Conservation (phyloP, 2,113 vertebrate species). For the Cynoglossus semilaevis region DNA sequence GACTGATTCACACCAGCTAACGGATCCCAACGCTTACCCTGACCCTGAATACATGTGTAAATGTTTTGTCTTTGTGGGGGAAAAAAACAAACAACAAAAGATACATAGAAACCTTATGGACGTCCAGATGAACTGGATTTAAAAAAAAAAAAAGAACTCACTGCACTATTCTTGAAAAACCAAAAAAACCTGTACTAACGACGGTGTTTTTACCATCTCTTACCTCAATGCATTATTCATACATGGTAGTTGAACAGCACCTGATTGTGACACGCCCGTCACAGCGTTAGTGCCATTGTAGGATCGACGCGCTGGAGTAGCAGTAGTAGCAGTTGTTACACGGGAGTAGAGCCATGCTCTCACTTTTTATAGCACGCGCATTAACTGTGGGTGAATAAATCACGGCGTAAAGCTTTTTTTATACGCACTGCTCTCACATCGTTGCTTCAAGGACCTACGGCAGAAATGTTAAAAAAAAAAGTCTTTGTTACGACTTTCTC, state of each 20-base stretch:
- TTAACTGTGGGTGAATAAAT: slow-evolving; percentile 17
- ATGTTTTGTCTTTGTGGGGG: slow-evolving; percentile 54
- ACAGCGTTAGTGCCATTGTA: slow-evolving; percentile 40
- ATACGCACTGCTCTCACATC: slow-evolving; percentile 26
- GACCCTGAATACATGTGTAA: slow-evolving; percentile 54
- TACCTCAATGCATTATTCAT: slow-evolving; percentile 64
- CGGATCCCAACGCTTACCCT: slow-evolving; percentile 53
- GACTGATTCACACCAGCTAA: slow-evolving; percentile 74
- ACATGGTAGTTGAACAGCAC: slow-evolving; percentile 24
- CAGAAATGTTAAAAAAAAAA: slow-evolving; percentile 22
- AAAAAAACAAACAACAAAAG: too few relatives aligned
- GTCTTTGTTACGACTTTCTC: slow-evolving; percentile 23
- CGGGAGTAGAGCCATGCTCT: slow-evolving; percentile 17
- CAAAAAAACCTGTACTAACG: slow-evolving; percentile 51
- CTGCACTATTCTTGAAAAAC: slow-evolving; percentile 66
- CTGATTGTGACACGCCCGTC: slow-evolving; percentile 29
- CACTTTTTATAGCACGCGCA: slow-evolving; percentile 36
- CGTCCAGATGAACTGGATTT: slow-evolving; percentile 48
- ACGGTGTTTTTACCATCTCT: slow-evolving; percentile 43
- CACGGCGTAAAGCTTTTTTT: slow-evolving; percentile 34
- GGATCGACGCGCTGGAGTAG: slow-evolving; percentile 21
- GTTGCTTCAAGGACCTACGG: slow-evolving; percentile 18
- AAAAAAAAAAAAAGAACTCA: slow-evolving; percentile 24
- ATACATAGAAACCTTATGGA: slow-evolving; percentile 36
- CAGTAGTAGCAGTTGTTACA: slow-evolving; percentile 17